Conservation (phyloP, 2,113 vertebrate species). For the Microtus pennsylvanicus region DNA sequence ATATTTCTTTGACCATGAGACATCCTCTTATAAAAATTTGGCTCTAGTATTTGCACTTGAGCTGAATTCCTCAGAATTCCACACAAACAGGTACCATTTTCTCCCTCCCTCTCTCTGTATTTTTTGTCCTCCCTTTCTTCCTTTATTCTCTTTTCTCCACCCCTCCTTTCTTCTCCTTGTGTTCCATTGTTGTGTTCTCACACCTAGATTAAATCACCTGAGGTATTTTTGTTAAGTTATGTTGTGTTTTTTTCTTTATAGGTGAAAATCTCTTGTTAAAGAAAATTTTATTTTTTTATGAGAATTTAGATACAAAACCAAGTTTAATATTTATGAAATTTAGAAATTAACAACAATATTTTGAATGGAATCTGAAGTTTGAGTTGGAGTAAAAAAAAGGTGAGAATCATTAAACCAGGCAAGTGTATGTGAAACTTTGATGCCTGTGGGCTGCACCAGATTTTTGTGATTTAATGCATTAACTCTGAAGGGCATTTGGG, state of each 20-base stretch:
- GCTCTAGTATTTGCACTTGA: not conserved
- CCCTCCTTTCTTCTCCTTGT: no score
- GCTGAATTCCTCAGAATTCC: not conserved
- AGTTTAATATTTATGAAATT: not conserved
- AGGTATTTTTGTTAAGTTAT: not conserved
- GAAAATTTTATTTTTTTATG: not conserved
- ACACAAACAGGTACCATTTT: not conserved
- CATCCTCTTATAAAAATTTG: not conserved
- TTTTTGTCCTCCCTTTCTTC: not conserved
- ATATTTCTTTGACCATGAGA: not conserved
- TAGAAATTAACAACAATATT: not conserved
- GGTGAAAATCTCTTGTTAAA: not conserved
- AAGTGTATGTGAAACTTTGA: not conserved
- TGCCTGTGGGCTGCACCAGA: not conserved
- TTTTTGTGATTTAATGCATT: not conserved
- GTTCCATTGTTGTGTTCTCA: not conserved
- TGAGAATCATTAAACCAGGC: not conserved
- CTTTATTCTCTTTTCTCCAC: not conserved
- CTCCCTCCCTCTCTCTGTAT: not conserved
- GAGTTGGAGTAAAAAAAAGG: not conserved
- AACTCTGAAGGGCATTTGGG: not conserved
- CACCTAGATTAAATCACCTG: not conserved
- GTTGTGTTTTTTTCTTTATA: slow-evolving; percentile 3
- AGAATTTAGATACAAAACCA: not conserved
- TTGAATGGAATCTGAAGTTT: not conserved